Evolutionary conservation across 2,113 vertebrate genomes (phyloP), one percentile per base, ranked within the genome.

Genomic region (Illadopsis cleaveri): DNA sequence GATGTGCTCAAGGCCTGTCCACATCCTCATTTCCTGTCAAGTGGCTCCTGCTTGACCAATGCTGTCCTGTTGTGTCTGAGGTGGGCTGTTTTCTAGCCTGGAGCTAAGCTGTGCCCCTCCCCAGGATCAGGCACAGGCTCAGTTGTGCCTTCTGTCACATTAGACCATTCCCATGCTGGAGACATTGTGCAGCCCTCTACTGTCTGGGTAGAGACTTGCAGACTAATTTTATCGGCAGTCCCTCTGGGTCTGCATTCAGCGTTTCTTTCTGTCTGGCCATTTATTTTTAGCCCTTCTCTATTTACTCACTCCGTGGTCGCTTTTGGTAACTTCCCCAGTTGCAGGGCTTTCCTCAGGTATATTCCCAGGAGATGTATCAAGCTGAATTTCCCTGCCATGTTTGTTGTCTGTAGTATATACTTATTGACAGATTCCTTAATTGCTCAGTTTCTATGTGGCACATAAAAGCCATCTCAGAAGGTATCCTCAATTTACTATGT

Each of bases 141-240:
- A 70, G 30, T 51, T 48, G 22, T 69, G 31, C 25, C 28, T 72
- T 17, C 23, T 69, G 31, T 58, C 38, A 3, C 3, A 0, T 62
- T 73, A 78, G 72, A 68, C 82, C 47, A 80, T 89, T 33, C 30
- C 24, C 23, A 14, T 22, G 42, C 35, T 84, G 77, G 44, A 86
- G 56, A 75, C 66, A 79, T 76, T 68, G 30, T 94, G 44, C 47
- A 86, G 65, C 86, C 96, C 80, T 84, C 86, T 94, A 10, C 65
- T 60, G 88, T 66, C 69, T 84, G 53, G 37, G 17, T 57, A 64
- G 73, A 84, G 48, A 61, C 35, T 82, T 76, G 58, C 71, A 66
- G 53, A 57, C 23, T 45, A 31, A 38, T 66, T 65, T 77, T 91
- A 44, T 24, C 33, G 9, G 40, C 58, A 38, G 6, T 33, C 51